phyloP scores from a whole-genome alignment of 2,113 vertebrate genomes.

The Platycercus adscitus region DNA sequence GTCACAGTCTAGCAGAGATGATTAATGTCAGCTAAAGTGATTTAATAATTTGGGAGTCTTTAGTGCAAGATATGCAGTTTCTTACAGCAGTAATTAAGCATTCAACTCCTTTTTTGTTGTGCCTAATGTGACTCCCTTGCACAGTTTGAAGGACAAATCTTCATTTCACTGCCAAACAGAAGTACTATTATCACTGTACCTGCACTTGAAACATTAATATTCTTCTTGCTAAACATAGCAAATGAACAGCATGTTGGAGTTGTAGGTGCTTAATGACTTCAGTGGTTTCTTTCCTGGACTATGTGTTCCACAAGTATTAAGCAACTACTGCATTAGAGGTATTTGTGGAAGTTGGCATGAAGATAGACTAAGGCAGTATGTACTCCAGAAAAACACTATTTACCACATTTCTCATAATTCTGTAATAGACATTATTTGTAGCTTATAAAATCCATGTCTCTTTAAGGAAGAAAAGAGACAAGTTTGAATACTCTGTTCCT shows the following conservation, averaged over 20 bases:
- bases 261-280: background rate
- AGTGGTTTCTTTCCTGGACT: background rate
- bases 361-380: background rate
- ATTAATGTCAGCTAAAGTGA: constrained; percentile 30
- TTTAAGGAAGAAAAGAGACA: background rate
- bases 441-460: background rate
- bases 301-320: background rate
- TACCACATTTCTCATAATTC: background rate
- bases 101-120: background rate
- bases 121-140: background rate
- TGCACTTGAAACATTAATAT: background rate
- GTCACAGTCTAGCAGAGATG: background rate
- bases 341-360: background rate
- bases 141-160: constrained; percentile 20
- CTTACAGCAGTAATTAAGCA: constrained; percentile 37
- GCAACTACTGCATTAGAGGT: background rate
- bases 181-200: background rate
- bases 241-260: background rate
- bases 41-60: constrained; percentile 29
- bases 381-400: background rate
- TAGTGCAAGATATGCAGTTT: background rate
- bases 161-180: background rate
- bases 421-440: background rate
- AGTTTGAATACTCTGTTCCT: background rate
- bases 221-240: background rate